phyloP scores from a whole-genome alignment of 2,797 vertebrate species.

The Eutrigla gurnardus region DNA sequence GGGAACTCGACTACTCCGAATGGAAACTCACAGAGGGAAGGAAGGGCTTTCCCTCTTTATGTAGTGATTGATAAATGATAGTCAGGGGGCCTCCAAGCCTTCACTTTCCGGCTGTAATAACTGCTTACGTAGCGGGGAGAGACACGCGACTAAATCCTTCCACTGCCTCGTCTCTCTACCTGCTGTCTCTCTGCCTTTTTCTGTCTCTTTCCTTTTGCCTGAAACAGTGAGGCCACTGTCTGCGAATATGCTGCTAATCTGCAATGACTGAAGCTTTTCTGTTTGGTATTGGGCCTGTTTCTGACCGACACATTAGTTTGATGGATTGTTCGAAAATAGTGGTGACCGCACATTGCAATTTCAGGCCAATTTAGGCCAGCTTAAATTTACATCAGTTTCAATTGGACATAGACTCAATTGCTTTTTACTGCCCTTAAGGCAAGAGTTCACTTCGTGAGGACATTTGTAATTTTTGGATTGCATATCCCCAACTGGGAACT shows the following conservation, averaged over 20 bases:
- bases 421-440: constrained; percentile 36
- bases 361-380: constrained; percentile 69
- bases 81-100: constrained; percentile 50
- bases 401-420: constrained; percentile 32
- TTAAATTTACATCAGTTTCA: constrained; percentile 71
- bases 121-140: constrained; percentile 54
- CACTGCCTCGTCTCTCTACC: constrained; percentile 50
- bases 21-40: constrained; percentile 71
- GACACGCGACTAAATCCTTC: constrained; percentile 70
- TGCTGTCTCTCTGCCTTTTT: constrained; percentile 7
- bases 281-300: constrained; percentile 40
- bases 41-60: constrained; percentile 52
- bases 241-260: constrained; percentile 45
- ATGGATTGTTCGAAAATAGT: constrained; percentile 79
- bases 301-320: constrained; percentile 62
- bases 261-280: constrained; percentile 54
- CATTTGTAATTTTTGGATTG: constrained; percentile 40
- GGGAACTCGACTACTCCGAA: constrained; percentile 60
- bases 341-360: constrained; percentile 63
- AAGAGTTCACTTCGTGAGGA: constrained; percentile 25
- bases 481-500: background rate
- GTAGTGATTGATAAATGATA: constrained; percentile 77
- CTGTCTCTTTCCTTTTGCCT: constrained; percentile 30
- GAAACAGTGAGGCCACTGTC: constrained; percentile 71
- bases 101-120: constrained; percentile 60